Conservation (phyloP, 2,888 invertebrate genomes). For the Drosophila kokeensis region DNA sequence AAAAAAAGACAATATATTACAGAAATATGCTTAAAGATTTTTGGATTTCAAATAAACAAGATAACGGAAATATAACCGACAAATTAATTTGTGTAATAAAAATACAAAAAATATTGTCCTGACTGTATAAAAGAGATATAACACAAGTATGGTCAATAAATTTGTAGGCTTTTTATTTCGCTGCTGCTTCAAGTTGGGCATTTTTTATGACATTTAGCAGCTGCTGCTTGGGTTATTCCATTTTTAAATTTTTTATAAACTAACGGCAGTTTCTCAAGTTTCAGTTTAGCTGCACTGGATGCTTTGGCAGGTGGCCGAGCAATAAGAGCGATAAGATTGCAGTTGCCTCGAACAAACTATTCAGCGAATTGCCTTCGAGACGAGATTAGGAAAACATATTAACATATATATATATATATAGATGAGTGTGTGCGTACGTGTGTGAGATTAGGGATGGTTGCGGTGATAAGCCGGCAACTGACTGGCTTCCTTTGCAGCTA, state of each 20-base stretch:
- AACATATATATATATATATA: neutral
- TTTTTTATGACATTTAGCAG: neutral
- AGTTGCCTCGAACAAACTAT: constrained; percentile 32
- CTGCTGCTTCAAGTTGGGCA: neutral
- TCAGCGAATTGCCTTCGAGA: constrained; percentile 19
- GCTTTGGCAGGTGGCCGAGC: constrained; percentile 53
- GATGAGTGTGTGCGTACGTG: constrained; percentile 43
- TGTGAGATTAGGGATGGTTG: constrained; percentile 43
- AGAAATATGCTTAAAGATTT: neutral
- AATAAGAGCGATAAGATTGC: constrained; percentile 52
- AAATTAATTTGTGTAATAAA: neutral
- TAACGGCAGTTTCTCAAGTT: neutral
- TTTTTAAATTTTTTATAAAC: neutral
- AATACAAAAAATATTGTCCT: neutral
- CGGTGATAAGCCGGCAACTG: constrained; percentile 39
- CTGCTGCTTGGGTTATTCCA: neutral
- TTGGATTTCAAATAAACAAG: neutral
- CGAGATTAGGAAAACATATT: constrained; percentile 25
- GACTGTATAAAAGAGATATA: neutral
- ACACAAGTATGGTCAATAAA: neutral
- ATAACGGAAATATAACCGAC: neutral
- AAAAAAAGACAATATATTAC: neutral
- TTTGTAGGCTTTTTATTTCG: neutral
- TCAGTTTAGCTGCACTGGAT: constrained; percentile 24
- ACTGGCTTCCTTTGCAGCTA: constrained; percentile 39